Base-by-base conservation (phyloP, 2,113 vertebrate species). In the Motacilla alba region DNA sequence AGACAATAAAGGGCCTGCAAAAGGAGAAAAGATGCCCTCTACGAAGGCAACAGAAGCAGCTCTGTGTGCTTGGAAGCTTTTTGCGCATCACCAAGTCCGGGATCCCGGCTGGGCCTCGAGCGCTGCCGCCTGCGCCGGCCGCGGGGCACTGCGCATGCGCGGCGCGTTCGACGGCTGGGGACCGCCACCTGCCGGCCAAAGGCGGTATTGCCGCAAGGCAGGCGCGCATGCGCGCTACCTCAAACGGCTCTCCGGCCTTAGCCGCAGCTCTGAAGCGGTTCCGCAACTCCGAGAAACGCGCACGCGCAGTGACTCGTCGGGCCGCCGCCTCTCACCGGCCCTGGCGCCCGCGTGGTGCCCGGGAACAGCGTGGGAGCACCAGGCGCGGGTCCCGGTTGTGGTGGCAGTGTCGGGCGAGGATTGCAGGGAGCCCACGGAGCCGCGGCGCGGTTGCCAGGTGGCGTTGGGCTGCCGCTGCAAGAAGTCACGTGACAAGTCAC, bases 131-230 rank as follows among this genome's bases (percentile, higher is more conserved):
- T 14, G 55, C 9, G 33, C 33, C 21, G 13, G 55, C 13, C 7
- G 26, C 33, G 41, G 3, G 8, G 2, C 14, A 26, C 7, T 46
- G 77, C 62, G 62, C 77, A 31, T 20, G 50, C 4, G 12, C 62
- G 9, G 20, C 56, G 22, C 4, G 14, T 11, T 6, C 2, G 18
- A 6, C 2, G 19, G 24, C 31, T 35, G 10, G 11, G 7, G 4
- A 1, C 2, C 3, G 33, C 1, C 31, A 1, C 31, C 46, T 3
- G 46, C 66, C 1, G 67, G 37, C 24, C 1, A 4, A 2, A 1
- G 2, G 20, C 24, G 19, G 37, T 1, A 12, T 30, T 41, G 53
- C 35, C 1, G 3, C 4, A 6, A 3, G 11, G 8, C 1, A 1
- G 2, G 0, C 0, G 44, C 79, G 44, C 55, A 43, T 24, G 67